A percentile compares a stretch with the other conserved stretches of the same genome.
Conservation (phyloP, 1,140 invertebrate species). For the Brachionus asplanchnoidis region DNA sequence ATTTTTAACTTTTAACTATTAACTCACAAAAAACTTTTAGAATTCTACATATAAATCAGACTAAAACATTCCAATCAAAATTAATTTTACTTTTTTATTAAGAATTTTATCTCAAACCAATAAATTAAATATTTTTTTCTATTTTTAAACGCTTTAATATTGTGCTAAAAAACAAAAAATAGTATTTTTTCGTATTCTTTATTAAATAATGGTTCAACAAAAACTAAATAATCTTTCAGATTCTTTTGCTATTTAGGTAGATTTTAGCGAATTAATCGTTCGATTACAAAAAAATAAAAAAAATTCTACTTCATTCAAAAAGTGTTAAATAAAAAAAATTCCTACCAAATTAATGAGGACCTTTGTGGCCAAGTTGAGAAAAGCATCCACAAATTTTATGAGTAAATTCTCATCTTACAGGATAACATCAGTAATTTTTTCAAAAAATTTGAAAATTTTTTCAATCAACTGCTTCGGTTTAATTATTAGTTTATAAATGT, state of each 20-base stretch:
- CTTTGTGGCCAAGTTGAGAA: background rate
- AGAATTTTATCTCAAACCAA: no score
- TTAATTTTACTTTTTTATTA: no score
- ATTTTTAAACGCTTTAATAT: no score
- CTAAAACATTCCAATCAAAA: no score
- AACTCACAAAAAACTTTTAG: no score
- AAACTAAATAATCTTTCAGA: background rate
- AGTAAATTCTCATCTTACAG: conserved; percentile 28
- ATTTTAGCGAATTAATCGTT: background rate
- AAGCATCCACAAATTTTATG: conserved; percentile 34
- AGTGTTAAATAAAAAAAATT: background rate
- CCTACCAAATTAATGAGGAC: background rate
- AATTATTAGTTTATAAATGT: no score
- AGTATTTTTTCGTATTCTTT: no score
- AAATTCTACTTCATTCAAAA: background rate
- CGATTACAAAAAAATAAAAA: background rate
- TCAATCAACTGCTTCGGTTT: background rate
- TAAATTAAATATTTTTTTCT: no score
- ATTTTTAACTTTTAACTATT: no score
- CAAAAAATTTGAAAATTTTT: conserved; percentile 33
- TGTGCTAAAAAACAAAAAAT: no score
- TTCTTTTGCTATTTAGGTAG: background rate
- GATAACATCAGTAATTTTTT: background rate
- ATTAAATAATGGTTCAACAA: conserved; percentile 21
- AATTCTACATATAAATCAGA: no score